phyloP scores from a whole-genome alignment of 1,140 invertebrate genomes.

The Himalopsyche phryganea region DNA sequence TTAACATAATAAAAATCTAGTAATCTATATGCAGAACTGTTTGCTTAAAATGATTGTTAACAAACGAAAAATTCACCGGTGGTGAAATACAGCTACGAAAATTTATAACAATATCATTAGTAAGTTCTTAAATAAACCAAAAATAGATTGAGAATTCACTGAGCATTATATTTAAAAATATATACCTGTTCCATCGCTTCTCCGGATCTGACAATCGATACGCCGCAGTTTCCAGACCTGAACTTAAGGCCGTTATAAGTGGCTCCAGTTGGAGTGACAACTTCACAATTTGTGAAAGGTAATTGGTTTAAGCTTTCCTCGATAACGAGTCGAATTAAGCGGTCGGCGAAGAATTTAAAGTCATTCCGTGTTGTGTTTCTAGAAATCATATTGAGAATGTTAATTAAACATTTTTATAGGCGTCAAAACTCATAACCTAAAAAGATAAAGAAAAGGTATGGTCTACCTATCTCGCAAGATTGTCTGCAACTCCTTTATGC shows the following conservation, averaged over 20 bases:
- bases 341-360: conserved; percentile 98
- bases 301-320: conserved; percentile 98
- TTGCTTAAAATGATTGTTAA: neutral
- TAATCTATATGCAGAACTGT: conserved; percentile 6
- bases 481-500: conserved; percentile 91
- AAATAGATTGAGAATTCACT: too few species aligned
- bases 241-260: conserved; percentile 90
- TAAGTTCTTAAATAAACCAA: too few species aligned
- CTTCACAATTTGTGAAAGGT: conserved; percentile 83
- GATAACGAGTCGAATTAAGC: conserved; percentile 90
- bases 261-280: conserved; percentile 90
- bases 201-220: conserved; percentile 92
- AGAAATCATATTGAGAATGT: conserved; percentile 39
- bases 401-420: neutral
- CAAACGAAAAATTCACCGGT: too few species aligned
- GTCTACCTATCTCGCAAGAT: conserved; percentile 93
- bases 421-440: conserved; percentile 26
- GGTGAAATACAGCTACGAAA: too few species aligned
- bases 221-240: conserved; percentile 95
- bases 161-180: too few species aligned
- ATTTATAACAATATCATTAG: too few species aligned
- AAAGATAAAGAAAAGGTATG: too few species aligned
- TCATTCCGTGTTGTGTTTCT: conserved; percentile 91
- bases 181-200: conserved; percentile 95
- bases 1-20: neutral